These are phyloP conservation scores for Tyrannus savana DNA, from an alignment of 2,113 vertebrate species.

Conservation along the genomic window DNA sequence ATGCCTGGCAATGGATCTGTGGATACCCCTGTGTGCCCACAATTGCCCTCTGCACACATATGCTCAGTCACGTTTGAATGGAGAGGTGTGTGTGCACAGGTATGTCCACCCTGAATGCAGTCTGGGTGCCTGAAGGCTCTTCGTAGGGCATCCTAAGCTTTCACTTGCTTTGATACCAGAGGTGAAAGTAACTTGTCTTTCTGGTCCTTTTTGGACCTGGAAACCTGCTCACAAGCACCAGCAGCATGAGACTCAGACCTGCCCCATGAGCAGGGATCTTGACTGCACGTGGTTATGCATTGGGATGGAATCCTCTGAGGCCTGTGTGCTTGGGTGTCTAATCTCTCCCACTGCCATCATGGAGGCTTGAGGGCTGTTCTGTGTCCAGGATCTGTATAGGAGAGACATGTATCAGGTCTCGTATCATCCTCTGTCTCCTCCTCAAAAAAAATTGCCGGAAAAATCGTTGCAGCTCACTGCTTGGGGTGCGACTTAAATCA, in stretches of 20 bases:
- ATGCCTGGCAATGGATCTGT: background rate
- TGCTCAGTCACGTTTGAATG: accelerated
- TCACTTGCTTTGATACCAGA: background rate
- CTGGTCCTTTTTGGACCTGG: background rate
- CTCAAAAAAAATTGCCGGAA: background rate
- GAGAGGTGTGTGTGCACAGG: accelerated
- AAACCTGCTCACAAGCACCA: background rate
- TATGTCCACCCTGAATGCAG: too few species aligned
- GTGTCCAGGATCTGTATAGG: background rate
- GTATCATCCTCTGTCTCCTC: background rate
- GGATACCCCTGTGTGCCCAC: accelerated
- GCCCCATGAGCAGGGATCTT: accelerated
- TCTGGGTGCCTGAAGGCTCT: background rate
- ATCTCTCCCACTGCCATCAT: accelerated
- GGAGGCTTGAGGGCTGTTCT: background rate
- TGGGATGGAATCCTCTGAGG: background rate
- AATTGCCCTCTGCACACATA: background rate
- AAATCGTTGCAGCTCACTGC: background rate
- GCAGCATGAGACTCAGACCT: accelerated
- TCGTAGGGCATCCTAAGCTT: too few species aligned
- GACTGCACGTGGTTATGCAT: accelerated
- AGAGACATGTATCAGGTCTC: accelerated
- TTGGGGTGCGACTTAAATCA: background rate
- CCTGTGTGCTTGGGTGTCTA: accelerated
- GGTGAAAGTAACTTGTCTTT: background rate